These are phyloP conservation scores for Emydocephalus ijimae DNA, from an alignment of 2,113 vertebrate genomes.

Conservation along the genomic window DNA sequence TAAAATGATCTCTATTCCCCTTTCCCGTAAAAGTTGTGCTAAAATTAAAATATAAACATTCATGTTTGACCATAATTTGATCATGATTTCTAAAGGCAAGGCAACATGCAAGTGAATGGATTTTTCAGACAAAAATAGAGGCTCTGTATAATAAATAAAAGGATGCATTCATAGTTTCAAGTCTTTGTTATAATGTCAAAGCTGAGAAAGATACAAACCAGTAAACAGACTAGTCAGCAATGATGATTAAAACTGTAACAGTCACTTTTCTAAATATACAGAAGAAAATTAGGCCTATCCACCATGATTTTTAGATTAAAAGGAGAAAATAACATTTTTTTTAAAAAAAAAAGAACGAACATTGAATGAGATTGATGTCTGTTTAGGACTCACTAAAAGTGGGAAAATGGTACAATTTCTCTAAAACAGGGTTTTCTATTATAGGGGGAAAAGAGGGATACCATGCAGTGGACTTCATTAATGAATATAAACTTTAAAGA, in stretches of 20 bases:
- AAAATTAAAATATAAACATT: constrained; percentile 77
- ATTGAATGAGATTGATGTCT: background rate
- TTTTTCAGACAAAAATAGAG: constrained; percentile 68
- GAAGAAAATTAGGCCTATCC: constrained; percentile 13
- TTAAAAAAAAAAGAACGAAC: constrained; percentile 7
- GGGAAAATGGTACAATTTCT: background rate
- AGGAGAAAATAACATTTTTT: background rate
- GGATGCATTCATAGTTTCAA: constrained; percentile 68
- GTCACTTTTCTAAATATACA: constrained; percentile 31
- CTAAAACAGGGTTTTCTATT: background rate
- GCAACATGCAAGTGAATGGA: constrained; percentile 68
- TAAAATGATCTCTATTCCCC: constrained; percentile 74
- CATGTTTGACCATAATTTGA: constrained; percentile 63
- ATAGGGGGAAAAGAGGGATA: background rate
- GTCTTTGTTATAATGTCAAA: constrained; percentile 63
- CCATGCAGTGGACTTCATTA: background rate
- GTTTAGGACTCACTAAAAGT: background rate
- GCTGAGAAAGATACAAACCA: constrained; percentile 59
- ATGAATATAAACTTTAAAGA: background rate
- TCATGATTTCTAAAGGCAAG: constrained; percentile 67
- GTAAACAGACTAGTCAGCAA: constrained; percentile 63
- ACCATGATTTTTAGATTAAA: constrained; percentile 2
- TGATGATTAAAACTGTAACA: background rate
- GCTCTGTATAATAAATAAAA: constrained; percentile 70
- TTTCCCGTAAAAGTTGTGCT: constrained; percentile 67